These are phyloP conservation scores for Anas acuta DNA, from an alignment of 2,797 vertebrate species.

Conservation along the genomic window DNA sequence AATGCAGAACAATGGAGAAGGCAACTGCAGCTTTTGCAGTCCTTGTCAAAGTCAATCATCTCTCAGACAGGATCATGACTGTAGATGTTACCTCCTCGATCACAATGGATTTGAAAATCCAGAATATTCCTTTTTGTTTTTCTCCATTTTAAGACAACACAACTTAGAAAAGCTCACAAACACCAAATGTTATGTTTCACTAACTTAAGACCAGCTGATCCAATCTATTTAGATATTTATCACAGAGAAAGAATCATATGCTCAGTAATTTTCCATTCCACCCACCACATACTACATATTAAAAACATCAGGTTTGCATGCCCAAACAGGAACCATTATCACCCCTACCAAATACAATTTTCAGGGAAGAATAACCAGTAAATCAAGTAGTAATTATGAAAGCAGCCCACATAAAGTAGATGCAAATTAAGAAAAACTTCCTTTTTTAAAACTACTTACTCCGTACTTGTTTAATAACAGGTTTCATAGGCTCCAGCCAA, in stretches of 20 bases:
- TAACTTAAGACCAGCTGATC: not conserved
- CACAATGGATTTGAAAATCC: not conserved
- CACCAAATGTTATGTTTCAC: not conserved
- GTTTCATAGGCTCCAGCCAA: constrained; percentile 95
- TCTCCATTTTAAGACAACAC: not conserved
- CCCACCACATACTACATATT: not conserved
- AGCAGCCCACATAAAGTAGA: constrained; percentile 25
- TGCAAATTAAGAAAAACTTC: constrained; percentile 49
- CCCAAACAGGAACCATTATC: not conserved
- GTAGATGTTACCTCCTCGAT: not conserved
- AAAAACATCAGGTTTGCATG: not conserved
- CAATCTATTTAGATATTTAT: not conserved
- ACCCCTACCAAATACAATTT: not conserved
- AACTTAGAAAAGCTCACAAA: not conserved
- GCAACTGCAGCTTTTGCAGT: not conserved
- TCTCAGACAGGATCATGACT: not conserved
- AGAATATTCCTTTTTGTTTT: not conserved
- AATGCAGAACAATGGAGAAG: not conserved
- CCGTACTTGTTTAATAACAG: constrained; percentile 89
- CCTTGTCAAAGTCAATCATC: not conserved
- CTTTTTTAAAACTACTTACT: constrained; percentile 83
- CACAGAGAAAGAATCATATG: not conserved
- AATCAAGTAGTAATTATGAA: constrained; percentile 47
- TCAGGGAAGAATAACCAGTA: constrained; percentile 53
- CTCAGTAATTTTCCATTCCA: constrained; percentile 23